phyloP scores from a whole-genome alignment of 2,797 vertebrate genomes.

The Gallinago solitaria region DNA sequence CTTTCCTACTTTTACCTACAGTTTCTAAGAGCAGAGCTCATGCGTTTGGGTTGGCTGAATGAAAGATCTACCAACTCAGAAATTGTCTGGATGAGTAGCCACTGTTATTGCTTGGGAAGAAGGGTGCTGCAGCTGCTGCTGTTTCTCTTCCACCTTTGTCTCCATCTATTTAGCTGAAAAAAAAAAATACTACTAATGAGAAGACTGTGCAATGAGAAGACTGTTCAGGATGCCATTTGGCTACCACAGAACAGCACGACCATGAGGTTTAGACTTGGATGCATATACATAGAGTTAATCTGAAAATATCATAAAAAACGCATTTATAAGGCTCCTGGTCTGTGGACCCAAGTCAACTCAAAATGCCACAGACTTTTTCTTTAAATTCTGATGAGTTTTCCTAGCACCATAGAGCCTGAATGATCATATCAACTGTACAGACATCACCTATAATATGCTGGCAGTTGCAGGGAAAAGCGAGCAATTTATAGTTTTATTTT shows the following conservation, averaged over 20 bases:
- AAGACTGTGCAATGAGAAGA: neutral
- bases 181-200: neutral
- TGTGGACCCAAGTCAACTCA: neutral
- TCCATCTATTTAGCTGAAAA: neutral
- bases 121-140: neutral
- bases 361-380: neutral
- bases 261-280: neutral
- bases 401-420: neutral
- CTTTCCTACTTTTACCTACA: neutral
- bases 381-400: neutral
- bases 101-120: neutral
- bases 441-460: neutral
- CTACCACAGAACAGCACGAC: neutral
- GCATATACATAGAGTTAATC: neutral
- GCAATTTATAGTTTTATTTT: neutral
- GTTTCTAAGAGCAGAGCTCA: neutral
- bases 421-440: neutral
- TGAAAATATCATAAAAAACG: neutral
- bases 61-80: neutral
- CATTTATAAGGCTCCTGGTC: neutral
- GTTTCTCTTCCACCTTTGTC: neutral
- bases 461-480: neutral
- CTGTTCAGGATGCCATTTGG: neutral
- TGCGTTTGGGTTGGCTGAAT: neutral
- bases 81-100: neutral